phyloP scores from a whole-genome alignment of 1,140 invertebrate genomes.

The Armadillidium nasatum region DNA sequence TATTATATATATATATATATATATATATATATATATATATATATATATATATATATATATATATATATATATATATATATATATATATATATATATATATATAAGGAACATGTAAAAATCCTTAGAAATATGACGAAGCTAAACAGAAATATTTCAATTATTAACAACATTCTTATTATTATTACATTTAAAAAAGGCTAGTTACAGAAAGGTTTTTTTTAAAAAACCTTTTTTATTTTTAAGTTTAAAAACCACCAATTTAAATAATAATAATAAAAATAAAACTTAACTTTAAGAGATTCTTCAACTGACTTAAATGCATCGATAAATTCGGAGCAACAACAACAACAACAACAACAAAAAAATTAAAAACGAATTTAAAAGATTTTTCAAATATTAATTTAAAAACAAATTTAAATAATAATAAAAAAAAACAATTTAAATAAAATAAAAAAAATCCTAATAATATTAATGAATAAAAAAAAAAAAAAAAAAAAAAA shows the following conservation, averaged over 20 bases:
- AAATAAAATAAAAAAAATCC: background rate
- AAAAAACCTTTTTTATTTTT: background rate
- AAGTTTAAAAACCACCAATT: background rate
- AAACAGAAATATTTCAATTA: background rate
- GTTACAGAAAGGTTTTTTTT: no score
- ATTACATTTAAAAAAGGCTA: background rate
- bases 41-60: no score
- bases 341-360: background rate
- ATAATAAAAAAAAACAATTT: background rate
- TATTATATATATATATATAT: no score
- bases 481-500: background rate
- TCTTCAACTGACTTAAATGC: background rate
- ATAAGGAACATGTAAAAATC: background rate
- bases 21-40: no score
- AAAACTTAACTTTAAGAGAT: background rate
- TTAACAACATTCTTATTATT: background rate
- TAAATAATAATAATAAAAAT: background rate
- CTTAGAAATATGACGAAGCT: background rate
- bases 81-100: no score
- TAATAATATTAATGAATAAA: background rate
- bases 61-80: no score
- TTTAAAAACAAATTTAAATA: background rate
- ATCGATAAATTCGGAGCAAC: no score
- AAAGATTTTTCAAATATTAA: background rate
- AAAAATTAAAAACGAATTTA: background rate